Base-by-base conservation (phyloP, 37 sponge, comb jelly and placozoan genomes). In the Axinella damicornis region DNA sequence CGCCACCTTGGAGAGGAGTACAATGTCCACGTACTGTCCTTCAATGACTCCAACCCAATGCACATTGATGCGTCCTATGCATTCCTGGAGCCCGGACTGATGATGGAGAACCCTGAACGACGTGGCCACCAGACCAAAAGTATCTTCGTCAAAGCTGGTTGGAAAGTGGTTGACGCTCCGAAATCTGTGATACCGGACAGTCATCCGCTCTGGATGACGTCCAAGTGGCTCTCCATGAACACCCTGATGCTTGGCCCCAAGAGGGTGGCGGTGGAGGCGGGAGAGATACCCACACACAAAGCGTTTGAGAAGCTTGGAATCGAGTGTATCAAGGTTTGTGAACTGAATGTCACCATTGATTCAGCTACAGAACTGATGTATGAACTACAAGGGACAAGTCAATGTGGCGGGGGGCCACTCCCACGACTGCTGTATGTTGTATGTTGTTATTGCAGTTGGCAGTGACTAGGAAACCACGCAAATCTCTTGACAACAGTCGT, bases 161-260 rank as follows among this genome's bases (percentile, higher is more conserved):
- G 74, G 74, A 54, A 76, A 38, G 73, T 89, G 24, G 84, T 84
- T 13, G 64, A 83, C 15, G 81, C 85, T 55, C 90, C 90, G 2
- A 28, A 9, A 33, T 68, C 85, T 31, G 75, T 71, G 2, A 65
- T 78, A 1, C 53, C 90, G 2, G 90, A 77, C 57, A 22, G 35
- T 27, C 85, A 77, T 53, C 90, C 90, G 0, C 71, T 84, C 15
- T 89, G 90, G 87, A 65, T 91, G 40, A 74, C 87, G 5, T 81
- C 86, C 35, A 85, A 91, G 35, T 91, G 86, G 83, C 80, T 91
- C 39, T 64, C 69, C 18, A 91, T 91, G 86, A 91, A 91, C 53
- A 78, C 86, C 4, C 71, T 91, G 56, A 91, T 91, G 92, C 64
- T 91, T 60, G 86, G 80, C 68, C 81, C 80, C 52, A 85, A 81